Base-by-base conservation (phyloP, 2,888 invertebrate species). In the Salticus scenicus region DNA sequence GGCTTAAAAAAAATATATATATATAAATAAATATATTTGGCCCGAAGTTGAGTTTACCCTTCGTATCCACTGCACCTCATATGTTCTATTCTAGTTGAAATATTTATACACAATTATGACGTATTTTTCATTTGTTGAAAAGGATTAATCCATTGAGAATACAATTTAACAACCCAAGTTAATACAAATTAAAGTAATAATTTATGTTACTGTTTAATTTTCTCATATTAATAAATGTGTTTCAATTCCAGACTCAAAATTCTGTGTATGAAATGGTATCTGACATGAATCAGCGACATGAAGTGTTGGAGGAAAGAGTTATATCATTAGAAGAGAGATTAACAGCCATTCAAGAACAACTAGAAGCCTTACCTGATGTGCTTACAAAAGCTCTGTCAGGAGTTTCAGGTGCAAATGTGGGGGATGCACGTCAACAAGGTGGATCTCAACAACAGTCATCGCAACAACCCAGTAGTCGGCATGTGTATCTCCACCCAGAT, bases 191-290 rank as follows among this genome's bases (percentile, higher is more conserved):
- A n/a, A n/a, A n/a, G n/a, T n/a, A n/a, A n/a, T n/a, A n/a, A n/a
- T n/a, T n/a, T n/a, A n/a, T n/a, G n/a, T n/a, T n/a, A n/a, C n/a
- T n/a, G n/a, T n/a, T n/a, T n/a, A n/a, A n/a, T n/a, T n/a, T n/a
- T n/a, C n/a, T n/a, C n/a, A n/a, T n/a, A n/a, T n/a, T n/a, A n/a
- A 28, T 66, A 27, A 24, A 20, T 78, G 66, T 31, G 72, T 73
- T 92, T 91, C 91, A 93, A 90, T 93, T 93, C 89, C 94, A 99
- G 98, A 98, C 98, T 89, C 98, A 98, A 93, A 97, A 97, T 91
- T 97, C 97, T 76, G 98, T 99, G 89, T 98, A 98, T 92, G 99
- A 98, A 93, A 96, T 99, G 90, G 98, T 99, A 88, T 97, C 98
- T 80, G 99, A 99, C 90, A 97, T 99, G 96, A 97, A 97, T 91